Base-by-base conservation (phyloP, 2,797 vertebrate genomes). In the Dendrocincla tyrannina region DNA sequence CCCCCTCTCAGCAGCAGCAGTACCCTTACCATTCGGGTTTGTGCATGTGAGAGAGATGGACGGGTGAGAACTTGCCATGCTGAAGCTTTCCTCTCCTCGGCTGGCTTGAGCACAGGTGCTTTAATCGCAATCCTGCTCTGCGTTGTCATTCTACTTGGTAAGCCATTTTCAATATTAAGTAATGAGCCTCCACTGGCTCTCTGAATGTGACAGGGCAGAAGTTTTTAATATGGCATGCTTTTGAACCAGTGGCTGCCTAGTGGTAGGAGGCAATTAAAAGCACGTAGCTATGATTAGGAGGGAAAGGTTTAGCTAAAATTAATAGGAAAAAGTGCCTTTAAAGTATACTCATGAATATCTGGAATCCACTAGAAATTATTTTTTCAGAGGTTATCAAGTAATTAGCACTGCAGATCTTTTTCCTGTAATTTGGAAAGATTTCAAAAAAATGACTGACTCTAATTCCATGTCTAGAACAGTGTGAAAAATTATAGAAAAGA, bases 121-220 rank as follows among this genome's bases (percentile, higher is more conserved):
- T 98, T 99, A 94, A 99, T 99, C 5, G 99, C 99, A 75, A 99
- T 99, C 96, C 98, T 99, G 68, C 98, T 99, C 83, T 99, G 99
- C 95, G 98, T 99, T 70, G 85, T 99, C 97, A 99, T 99, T 97
- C 98, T 99, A 91, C 98, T 99, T n/a, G 99, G 99, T 99, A 96
- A 98, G 99, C 94, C 53, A 2, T 44, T 67, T 50, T 58, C 30
- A 11, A 1, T 23, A 7, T 17, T 69, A 27, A 32, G 11, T 8
- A 46, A 11, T 17, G 24, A 5, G 33, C 41, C 83, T 89, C 60
- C 73, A 14, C 1, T 37, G 44, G 15, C n/a, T 76, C 79, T 76
- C 3, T 3, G 47, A 89, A 74, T 50, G 19, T 69, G 53, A 23
- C 42, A 73, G 37, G 58, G 30, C n/a, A 64, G 53, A 32, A 52